A percentile compares a stretch with the other conserved stretches of the same genome.
phyloP scores from a whole-genome alignment of 2,888 invertebrate species.

The Cheilosia soror region DNA sequence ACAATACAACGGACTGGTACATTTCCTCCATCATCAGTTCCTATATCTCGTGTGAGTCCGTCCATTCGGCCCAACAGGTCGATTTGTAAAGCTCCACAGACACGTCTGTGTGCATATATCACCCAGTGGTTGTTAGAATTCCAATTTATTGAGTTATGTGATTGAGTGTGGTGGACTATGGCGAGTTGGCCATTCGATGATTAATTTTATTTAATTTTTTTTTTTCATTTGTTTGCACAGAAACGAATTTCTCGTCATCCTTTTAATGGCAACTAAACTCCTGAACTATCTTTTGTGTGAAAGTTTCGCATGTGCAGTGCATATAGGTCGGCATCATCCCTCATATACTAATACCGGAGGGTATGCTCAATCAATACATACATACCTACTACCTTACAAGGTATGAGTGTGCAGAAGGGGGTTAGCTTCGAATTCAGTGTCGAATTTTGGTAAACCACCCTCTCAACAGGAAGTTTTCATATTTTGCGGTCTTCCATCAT shows the following conservation, averaged over 20 bases:
- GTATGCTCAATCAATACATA: constrained; percentile 82
- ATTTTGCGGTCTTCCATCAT: constrained; percentile 67
- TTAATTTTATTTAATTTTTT: constrained; percentile 62
- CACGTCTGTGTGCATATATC: constrained; percentile 66
- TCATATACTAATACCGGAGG: constrained; percentile 81
- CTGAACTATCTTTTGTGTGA: constrained; percentile 13
- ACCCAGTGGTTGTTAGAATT: constrained; percentile 75
- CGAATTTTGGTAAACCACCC: constrained; percentile 53
- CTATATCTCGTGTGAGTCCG: constrained; percentile 21
- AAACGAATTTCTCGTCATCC: background rate
- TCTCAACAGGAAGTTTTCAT: constrained; percentile 27
- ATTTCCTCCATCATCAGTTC: constrained; percentile 19
- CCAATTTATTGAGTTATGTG: constrained; percentile 75
- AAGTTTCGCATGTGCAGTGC: constrained; percentile 54
- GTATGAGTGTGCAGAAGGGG: constrained; percentile 15
- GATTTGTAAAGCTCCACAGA: constrained; percentile 70
- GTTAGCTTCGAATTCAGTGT: constrained; percentile 54
- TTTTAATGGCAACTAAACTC: background rate
- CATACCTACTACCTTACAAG: background rate
- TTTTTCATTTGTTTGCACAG: background rate
- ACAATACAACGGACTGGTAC: constrained; percentile 48
- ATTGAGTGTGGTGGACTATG: constrained; percentile 60
- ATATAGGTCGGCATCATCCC: constrained; percentile 74
- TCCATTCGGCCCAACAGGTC: constrained; percentile 65
- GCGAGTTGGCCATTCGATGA: constrained; percentile 57